Evolutionary conservation across 2,797 vertebrate genomes (phyloP).

Genomic region (Tenualosa thibaudeaui): DNA sequence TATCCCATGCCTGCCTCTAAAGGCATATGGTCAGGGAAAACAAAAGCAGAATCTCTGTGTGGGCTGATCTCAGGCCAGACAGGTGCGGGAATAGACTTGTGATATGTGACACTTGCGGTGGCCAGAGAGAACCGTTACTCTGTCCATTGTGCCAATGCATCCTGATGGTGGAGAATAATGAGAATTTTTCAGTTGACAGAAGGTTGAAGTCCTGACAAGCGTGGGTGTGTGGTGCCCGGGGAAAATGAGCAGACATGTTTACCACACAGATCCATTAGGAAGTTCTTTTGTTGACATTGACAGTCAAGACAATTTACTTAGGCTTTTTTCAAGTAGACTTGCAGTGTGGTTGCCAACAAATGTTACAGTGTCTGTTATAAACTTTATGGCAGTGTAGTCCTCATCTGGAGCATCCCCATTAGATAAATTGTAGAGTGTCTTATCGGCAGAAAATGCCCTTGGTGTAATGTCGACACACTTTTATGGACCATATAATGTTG

Average conservation of each 20-base stretch:
- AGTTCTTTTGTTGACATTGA: not conserved
- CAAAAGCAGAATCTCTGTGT: not conserved
- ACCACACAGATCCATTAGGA: constrained; percentile 4
- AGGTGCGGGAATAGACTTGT: not conserved
- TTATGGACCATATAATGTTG: not conserved
- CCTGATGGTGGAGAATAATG: not conserved
- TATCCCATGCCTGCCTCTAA: too few species aligned
- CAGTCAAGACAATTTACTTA: not conserved
- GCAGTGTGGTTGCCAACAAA: not conserved
- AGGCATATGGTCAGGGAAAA: too few species aligned
- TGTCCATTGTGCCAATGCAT: not conserved
- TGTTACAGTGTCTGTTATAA: not conserved
- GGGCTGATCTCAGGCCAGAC: not conserved
- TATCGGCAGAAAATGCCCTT: not conserved
- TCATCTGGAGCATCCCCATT: not conserved
- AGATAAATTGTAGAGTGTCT: not conserved
- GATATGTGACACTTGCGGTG: not conserved
- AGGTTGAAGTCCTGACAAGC: not conserved
- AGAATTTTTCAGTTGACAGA: not conserved
- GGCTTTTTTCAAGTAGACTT: not conserved
- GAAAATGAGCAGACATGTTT: not conserved
- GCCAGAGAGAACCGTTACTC: not conserved
- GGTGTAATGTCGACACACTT: not conserved
- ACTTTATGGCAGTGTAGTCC: not conserved
- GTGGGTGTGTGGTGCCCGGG: not conserved